Evolutionary conservation across 2,888 invertebrate genomes (phyloP).

Genomic region (Dryadula phaetusa): DNA sequence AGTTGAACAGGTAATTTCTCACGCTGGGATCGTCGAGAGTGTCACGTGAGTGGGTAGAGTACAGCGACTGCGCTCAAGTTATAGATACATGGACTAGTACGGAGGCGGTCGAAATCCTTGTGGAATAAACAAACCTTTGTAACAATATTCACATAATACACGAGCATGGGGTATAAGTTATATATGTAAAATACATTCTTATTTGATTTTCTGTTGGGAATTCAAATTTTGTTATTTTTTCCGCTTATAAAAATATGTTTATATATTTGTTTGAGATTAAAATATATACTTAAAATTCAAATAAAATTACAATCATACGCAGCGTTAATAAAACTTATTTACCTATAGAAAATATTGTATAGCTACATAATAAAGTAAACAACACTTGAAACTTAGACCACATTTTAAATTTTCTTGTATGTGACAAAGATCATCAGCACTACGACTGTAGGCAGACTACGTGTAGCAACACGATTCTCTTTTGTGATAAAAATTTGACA

Average conservation of each 20-base stretch:
- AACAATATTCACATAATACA: conserved; percentile 45
- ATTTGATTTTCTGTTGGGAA: background rate
- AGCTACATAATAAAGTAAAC: background rate
- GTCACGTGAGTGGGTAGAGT: conserved; percentile 45
- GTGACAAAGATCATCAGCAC: conserved; percentile 59
- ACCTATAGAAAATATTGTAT: too few species aligned
- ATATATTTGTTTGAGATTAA: too few species aligned
- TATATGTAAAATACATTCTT: background rate
- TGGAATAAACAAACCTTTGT: conserved; percentile 42
- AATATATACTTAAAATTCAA: too few species aligned
- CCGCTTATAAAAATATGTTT: too few species aligned
- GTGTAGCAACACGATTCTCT: conserved; percentile 74
- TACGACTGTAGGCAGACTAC: conserved; percentile 70
- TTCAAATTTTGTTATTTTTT: too few species aligned
- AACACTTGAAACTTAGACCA: conserved; percentile 3
- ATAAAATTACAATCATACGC: too few species aligned
- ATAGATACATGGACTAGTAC: conserved; percentile 43
- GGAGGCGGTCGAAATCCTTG: conserved; percentile 43
- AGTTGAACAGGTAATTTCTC: conserved; percentile 37
- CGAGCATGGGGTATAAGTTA: background rate
- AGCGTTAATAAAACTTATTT: too few species aligned
- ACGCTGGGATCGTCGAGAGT: conserved; percentile 38
- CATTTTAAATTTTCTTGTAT: conserved; percentile 15
- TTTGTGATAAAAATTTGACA: conserved; percentile 71
- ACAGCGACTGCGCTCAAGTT: conserved; percentile 46